phyloP scores from a whole-genome alignment of 2,888 invertebrate species.

The Didymodactylos carnosus region DNA sequence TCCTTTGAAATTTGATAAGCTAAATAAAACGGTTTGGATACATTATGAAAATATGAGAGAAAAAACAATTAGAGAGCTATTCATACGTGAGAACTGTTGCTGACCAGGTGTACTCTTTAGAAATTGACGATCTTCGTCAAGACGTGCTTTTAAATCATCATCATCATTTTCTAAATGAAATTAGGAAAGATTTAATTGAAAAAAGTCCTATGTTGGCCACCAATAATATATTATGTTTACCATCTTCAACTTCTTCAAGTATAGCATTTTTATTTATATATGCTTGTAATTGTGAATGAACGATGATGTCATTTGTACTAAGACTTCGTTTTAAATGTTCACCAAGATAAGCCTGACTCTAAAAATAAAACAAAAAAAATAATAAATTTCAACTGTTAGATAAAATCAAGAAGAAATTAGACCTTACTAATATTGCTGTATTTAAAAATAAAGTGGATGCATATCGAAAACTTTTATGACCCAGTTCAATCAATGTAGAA shows the following conservation, averaged over 20 bases:
- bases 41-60: neutral
- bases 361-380: neutral
- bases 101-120: neutral
- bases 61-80: neutral
- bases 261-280: neutral
- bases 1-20: neutral
- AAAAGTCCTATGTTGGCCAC: too few species aligned
- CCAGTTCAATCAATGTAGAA: constrained; percentile 3
- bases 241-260: neutral
- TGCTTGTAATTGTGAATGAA: neutral
- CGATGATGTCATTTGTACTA: neutral
- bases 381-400: neutral
- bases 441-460: constrained; percentile 13
- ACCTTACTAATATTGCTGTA: constrained; percentile 1
- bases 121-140: neutral
- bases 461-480: constrained; percentile 10
- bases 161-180: neutral
- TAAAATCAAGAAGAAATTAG: neutral
- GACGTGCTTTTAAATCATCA: neutral
- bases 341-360: neutral
- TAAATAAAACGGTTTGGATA: too few species aligned
- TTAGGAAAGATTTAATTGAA: neutral
- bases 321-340: neutral
- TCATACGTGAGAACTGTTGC: neutral
- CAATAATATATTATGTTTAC: neutral